Evolutionary conservation across 2,888 invertebrate species (phyloP), one percentile per base, ranked within the genome.

Genomic region (Plagodis pulveraria): DNA sequence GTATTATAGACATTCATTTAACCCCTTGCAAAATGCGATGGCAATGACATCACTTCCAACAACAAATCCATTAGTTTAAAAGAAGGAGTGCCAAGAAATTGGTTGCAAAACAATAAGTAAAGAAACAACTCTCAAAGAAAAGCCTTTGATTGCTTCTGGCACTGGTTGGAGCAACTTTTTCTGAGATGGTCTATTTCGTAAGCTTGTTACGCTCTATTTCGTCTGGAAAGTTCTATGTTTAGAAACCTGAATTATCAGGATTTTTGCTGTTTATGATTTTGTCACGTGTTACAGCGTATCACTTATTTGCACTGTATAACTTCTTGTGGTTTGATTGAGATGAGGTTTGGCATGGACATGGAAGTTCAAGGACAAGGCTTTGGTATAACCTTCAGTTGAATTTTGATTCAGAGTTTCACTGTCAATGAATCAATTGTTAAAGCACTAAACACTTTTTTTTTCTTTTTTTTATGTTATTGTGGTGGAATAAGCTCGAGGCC

Each of bases 101-200:
- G 62, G 62, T 63, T 50, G 43, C 62, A 64, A 65, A 63, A 63
- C 63, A 68, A 66, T 64, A 66, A 62, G 58, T 46, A 60, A 62
- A 50, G 60, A 58, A 67, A 63, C 62, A 67, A 63, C 56, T 66
- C 55, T 61, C 58, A 58, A 62, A 65, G 62, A 58, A 66, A 67
- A 65, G 65, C 63, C 63, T 64, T 65, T 67, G 69, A 69, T 69
- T 69, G 67, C 62, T 69, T 67, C 64, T 69, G 69, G 61, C 69
- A 69, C 61, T 59, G 65, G 57, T 67, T 57, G 60, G 43, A 40
- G 61, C 50, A 72, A 72, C 69, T 72, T 66, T 63, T 50, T 47
- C 50, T 46, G n/a, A 36, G 36, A 10, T 34, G 58, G 58, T 43
- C 38, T 46, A 58, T 42, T 6, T 12, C 46, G 50, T 6, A 50